Evolutionary conservation across 2,113 vertebrate genomes (phyloP).

Genomic region (Archilochus colubris): DNA sequence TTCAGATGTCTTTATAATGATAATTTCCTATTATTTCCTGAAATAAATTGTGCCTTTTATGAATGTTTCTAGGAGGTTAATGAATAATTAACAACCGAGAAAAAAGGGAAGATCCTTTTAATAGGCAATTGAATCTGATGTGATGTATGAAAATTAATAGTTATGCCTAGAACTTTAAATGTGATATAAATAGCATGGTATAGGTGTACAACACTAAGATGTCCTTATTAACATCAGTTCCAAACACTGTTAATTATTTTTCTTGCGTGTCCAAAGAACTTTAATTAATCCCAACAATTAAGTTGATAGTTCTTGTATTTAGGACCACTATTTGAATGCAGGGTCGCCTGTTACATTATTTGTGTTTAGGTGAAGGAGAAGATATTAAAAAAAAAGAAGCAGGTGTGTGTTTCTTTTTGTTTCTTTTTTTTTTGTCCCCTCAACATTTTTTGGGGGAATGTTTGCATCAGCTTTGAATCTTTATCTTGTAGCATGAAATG

Average conservation of each 20-base stretch:
- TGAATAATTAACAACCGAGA: conserved; percentile 6
- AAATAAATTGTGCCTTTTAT: neutral
- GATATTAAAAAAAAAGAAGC: neutral
- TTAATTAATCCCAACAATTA: neutral
- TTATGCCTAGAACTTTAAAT: neutral
- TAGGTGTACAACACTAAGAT: neutral
- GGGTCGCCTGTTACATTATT: neutral
- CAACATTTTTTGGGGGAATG: neutral
- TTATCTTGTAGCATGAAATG: too few relatives aligned
- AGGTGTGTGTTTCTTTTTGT: too few relatives aligned
- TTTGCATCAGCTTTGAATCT: neutral
- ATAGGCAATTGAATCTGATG: neutral
- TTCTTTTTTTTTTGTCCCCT: neutral
- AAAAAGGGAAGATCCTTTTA: conserved; percentile 6
- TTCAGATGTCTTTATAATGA: neutral
- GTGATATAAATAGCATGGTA: neutral
- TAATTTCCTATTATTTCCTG: neutral
- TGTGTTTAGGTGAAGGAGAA: neutral
- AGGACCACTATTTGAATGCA: neutral
- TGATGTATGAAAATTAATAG: neutral
- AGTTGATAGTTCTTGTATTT: neutral
- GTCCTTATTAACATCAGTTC: neutral
- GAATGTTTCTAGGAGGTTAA: conserved; percentile 6
- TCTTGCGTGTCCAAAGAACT: neutral
- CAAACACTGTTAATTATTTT: neutral